phyloP scores from a whole-genome alignment of 2,113 vertebrate genomes.

The Martes martes region DNA sequence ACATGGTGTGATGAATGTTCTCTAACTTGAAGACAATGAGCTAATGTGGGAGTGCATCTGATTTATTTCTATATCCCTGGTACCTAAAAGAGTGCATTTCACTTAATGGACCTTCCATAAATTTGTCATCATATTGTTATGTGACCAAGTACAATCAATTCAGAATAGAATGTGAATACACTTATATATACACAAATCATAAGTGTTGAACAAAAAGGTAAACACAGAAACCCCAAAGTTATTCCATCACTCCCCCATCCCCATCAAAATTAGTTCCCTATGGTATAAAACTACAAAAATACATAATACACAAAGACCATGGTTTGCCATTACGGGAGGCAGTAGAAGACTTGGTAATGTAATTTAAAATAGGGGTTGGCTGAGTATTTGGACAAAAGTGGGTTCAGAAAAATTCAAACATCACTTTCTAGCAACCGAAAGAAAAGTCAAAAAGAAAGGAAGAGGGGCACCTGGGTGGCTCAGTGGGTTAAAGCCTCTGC shows the following conservation, averaged over 20 bases:
- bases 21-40: neutral
- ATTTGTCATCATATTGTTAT: neutral
- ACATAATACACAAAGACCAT: neutral
- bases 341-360: neutral
- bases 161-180: neutral
- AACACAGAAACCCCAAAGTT: neutral
- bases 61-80: neutral
- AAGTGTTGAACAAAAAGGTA: neutral
- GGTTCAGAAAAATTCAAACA: neutral
- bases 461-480: neutral
- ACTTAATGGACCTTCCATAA: neutral
- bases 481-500: too few species aligned
- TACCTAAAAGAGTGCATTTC: neutral
- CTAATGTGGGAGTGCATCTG: neutral
- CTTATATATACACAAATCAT: neutral
- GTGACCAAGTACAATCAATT: neutral
- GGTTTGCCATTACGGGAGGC: neutral
- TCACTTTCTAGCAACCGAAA: neutral
- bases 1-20: neutral
- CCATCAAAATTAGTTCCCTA: neutral
- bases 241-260: neutral
- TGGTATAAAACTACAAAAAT: neutral
- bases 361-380: neutral
- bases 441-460: neutral
- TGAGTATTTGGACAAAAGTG: neutral